These are phyloP conservation scores for Tupiocoris notatus DNA, from an alignment of 2,888 invertebrate species.

Conservation along the genomic window DNA sequence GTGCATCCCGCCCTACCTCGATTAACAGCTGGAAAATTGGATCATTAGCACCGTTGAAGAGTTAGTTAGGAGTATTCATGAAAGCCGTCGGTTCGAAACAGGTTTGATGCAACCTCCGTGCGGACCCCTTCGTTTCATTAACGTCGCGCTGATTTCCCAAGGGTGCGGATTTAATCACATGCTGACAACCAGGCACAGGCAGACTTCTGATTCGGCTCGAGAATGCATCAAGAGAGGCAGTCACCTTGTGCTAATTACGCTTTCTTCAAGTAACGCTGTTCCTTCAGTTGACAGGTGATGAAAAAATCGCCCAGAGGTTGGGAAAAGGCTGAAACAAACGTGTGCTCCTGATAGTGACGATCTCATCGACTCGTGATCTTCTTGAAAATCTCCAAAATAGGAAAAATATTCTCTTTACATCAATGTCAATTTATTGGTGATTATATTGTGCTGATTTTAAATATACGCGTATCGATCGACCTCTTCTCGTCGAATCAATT, in stretches of 20 bases:
- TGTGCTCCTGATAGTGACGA: too few relatives aligned
- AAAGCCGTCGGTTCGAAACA: background rate
- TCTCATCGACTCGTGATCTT: too few relatives aligned
- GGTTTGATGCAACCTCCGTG: too few relatives aligned
- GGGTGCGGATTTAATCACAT: constrained; percentile 25
- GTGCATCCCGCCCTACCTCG: too few relatives aligned
- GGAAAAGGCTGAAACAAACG: background rate
- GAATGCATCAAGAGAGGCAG: background rate
- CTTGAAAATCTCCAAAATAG: too few relatives aligned
- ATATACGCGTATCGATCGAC: too few relatives aligned
- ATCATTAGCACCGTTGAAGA: constrained; percentile 32
- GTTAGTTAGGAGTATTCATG: constrained; percentile 15
- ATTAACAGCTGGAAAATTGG: too few relatives aligned
- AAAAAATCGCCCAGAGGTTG: too few relatives aligned
- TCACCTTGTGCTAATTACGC: background rate
- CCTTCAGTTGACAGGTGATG: background rate
- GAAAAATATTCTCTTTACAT: too few relatives aligned
- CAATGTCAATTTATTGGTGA: too few relatives aligned
- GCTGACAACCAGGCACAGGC: constrained; percentile 9
- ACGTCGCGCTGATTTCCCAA: constrained; percentile 19
- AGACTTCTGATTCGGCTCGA: background rate
- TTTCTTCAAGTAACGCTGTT: background rate
- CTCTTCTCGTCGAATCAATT: background rate
- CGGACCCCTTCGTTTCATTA: constrained; percentile 22
- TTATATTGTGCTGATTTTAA: too few relatives aligned